Percentiles rank a stretch among this genome's conserved stretches.
Evolutionary conservation across 1,140 invertebrate species (phyloP).

Genomic region (Trichonephila clavata): DNA sequence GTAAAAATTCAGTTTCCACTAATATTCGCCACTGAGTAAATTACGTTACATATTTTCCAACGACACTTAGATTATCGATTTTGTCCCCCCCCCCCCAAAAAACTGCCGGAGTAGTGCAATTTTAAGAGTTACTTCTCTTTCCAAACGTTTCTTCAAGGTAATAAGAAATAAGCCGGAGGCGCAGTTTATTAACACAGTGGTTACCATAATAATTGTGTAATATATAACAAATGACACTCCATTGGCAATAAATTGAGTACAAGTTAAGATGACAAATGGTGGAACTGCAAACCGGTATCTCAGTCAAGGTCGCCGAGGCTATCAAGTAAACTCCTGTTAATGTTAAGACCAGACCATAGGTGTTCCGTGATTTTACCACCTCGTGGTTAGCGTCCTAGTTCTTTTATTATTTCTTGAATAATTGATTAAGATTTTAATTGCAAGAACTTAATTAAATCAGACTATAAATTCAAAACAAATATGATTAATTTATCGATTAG

Average conservation of each 20-base stretch:
- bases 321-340: neutral
- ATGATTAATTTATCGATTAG: no score
- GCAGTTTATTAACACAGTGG: neutral
- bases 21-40: no score
- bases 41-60: no score
- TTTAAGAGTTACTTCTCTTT: no score
- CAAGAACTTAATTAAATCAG: neutral
- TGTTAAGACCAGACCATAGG: neutral
- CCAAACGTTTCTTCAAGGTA: no score
- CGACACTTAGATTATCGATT: no score
- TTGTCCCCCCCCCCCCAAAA: no score
- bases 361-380: neutral
- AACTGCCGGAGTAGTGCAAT: no score
- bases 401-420: neutral
- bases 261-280: neutral
- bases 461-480: no score
- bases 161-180: no score
- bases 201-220: conserved; percentile 27
- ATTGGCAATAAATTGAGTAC: neutral
- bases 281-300: conserved; percentile 6
- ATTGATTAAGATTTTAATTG: neutral
- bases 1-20: no score
- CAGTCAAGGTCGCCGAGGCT: neutral
- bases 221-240: neutral
- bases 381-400: neutral